Conservation (phyloP, 2,797 vertebrate species). For the Rhabdophis nuchalis region DNA sequence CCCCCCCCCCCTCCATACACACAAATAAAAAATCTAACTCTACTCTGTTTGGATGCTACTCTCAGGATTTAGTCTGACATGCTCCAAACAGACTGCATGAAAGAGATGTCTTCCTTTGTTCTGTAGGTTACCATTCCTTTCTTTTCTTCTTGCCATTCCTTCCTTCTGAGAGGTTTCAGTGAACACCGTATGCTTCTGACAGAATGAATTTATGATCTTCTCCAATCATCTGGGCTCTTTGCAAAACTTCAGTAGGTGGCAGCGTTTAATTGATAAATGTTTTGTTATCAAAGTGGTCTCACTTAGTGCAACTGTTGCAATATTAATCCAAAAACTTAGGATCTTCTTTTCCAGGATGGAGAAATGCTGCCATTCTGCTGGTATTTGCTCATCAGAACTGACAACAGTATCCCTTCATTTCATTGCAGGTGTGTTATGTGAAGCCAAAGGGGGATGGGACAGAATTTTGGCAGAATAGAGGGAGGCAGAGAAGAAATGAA, state of each 20-base stretch:
- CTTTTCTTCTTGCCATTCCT: constrained; percentile 47
- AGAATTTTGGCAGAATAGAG: background rate
- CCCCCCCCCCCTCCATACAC: background rate
- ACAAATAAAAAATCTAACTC: background rate
- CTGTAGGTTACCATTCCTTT: constrained; percentile 67
- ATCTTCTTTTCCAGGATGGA: constrained; percentile 71
- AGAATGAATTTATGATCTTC: constrained; percentile 76
- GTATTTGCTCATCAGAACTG: constrained; percentile 73
- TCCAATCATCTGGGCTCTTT: constrained; percentile 77
- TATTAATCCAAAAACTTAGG: constrained; percentile 81
- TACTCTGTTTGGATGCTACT: constrained; percentile 41
- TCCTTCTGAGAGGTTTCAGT: constrained; percentile 59
- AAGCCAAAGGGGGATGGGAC: constrained; percentile 25
- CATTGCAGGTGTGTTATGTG: constrained; percentile 17
- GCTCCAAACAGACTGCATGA: constrained; percentile 57
- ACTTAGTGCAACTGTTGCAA: constrained; percentile 78
- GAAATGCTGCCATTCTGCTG: constrained; percentile 71
- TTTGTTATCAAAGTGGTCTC: constrained; percentile 79
- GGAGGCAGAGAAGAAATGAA: constrained; percentile 22
- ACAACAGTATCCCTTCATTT: constrained; percentile 57
- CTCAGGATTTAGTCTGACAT: constrained; percentile 60
- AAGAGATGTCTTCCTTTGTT: constrained; percentile 67
- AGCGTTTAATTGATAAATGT: constrained; percentile 82
- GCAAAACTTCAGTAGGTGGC: constrained; percentile 82
- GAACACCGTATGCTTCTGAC: constrained; percentile 73